Base-by-base conservation (phyloP, 2,888 invertebrate genomes). In the Eupithecia subfuscata region DNA sequence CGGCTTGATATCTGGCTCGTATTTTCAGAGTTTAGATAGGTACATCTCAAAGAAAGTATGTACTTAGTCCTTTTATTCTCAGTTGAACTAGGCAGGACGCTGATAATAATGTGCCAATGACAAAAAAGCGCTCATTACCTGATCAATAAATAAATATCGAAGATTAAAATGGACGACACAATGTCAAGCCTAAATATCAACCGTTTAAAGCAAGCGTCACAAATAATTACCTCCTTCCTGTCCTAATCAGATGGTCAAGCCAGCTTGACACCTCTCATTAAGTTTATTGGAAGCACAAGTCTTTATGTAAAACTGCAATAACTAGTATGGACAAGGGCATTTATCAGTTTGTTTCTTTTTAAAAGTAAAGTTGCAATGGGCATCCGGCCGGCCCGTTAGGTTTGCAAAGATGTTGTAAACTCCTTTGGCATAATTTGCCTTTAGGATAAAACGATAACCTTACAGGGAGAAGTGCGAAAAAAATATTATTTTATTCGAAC, bases 331-430 rank as follows among this genome's bases (percentile, higher is more conserved):
- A 69, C 68, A 43, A 63, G 75, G 69, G 64, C 73, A 78, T 81
- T 80, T 81, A 78, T 81, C 77, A 75, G 69, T 74, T 76, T 68
- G 71, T 82, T 82, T 84, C 72, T 79, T 76, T 43, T 86, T 87
- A 87, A 84, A 86, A 86, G 87, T 83, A 84, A 85, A 83, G 83
- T 85, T 86, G 85, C 86, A 84, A 84, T 83, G 78, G 79, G 80
- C 85, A 85, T 88, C 88, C 88, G 83, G 81, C 81, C 75, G 69
- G 22, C 74, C 84, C 85, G 84, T 84, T 84, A 84, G 78, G 64
- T 78, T 71, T 22, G 34, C 82, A 75, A 4, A 45, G 82, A 85
- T 83, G 80, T 82, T 60, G 60, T 60, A 60, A 60, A 60, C 5
- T 12, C 25, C 25, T 60, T n/a, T n/a, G 3, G 40, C 65, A 34